These are phyloP conservation scores for Carassius carassius DNA, from an alignment of 2,113 vertebrate species.

Conservation along the genomic window DNA sequence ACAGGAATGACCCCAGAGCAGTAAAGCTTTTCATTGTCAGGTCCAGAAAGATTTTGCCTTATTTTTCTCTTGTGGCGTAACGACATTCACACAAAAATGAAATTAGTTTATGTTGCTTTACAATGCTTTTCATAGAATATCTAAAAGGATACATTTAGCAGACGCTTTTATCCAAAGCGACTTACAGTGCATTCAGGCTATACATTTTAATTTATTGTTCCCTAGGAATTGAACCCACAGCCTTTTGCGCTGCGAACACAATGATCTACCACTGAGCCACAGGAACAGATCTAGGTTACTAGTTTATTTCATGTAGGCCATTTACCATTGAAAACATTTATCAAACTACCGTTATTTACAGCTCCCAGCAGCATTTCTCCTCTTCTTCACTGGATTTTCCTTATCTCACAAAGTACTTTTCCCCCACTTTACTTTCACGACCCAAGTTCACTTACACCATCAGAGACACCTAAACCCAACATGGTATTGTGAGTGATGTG, in stretches of 20 bases:
- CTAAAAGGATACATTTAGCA: not conserved
- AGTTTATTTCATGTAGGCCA: not conserved
- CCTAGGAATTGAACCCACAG: no score
- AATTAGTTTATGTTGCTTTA: not conserved
- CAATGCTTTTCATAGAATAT: not conserved
- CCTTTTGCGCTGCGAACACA: no score
- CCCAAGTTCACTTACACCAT: slow-evolving; percentile 36
- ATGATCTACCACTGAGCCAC: no score
- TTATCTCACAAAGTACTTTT: not conserved
- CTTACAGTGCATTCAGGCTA: no score
- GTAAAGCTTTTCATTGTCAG: not conserved
- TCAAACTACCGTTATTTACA: no score
- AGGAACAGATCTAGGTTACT: not conserved
- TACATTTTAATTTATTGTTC: no score
- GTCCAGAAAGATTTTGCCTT: not conserved
- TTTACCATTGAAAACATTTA: not conserved
- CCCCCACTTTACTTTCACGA: slow-evolving; percentile 1
- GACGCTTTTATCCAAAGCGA: no score
- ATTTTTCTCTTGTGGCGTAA: not conserved
- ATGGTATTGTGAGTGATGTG: slow-evolving; percentile 57
- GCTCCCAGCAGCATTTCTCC: not conserved
- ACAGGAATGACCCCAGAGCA: no score
- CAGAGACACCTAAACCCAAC: slow-evolving; percentile 35
- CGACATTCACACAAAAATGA: not conserved
- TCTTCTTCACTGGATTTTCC: not conserved